Percentiles rank a stretch among this genome's conserved stretches.
Conservation (phyloP, 2,113 vertebrate genomes). For the Catharus fuscescens region DNA sequence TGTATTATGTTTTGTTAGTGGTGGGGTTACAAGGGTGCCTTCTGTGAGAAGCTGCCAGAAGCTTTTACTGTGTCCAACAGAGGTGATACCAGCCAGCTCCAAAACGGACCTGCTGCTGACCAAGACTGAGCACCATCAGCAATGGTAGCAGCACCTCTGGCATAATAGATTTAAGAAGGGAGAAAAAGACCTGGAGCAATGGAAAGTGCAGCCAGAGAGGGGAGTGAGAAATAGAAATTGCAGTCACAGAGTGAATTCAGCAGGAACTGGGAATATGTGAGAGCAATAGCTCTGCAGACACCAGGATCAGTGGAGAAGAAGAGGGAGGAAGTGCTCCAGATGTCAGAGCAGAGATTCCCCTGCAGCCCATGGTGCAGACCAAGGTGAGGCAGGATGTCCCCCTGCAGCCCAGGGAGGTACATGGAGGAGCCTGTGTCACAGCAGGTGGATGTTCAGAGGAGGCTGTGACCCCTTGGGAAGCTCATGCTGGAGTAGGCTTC, state of each 20-base stretch:
- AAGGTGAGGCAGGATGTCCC: background rate
- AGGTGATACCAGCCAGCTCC: background rate
- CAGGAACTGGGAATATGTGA: background rate
- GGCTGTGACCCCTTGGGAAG: background rate
- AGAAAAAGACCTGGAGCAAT: background rate
- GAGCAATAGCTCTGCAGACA: background rate
- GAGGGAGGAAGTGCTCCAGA: background rate
- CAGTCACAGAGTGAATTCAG: background rate
- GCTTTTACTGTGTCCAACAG: background rate
- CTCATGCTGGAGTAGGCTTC: background rate
- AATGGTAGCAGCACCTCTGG: background rate
- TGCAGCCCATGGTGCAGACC: rapidly evolving
- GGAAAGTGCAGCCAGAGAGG: background rate
- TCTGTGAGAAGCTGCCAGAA: background rate
- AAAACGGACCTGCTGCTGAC: rapidly evolving
- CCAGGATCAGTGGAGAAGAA: background rate
- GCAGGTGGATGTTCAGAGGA: background rate
- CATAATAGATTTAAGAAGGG: background rate
- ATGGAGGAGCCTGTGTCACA: background rate
- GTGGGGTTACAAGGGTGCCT: background rate
- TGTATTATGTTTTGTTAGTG: background rate
- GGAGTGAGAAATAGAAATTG: background rate
- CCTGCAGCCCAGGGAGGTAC: background rate
- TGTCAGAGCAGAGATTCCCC: background rate
- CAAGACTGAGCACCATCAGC: background rate